Percentiles rank a stretch among this genome's conserved stretches.
Conservation (phyloP, 1,140 invertebrate genomes). For the Anagrus nilaparvatae region DNA sequence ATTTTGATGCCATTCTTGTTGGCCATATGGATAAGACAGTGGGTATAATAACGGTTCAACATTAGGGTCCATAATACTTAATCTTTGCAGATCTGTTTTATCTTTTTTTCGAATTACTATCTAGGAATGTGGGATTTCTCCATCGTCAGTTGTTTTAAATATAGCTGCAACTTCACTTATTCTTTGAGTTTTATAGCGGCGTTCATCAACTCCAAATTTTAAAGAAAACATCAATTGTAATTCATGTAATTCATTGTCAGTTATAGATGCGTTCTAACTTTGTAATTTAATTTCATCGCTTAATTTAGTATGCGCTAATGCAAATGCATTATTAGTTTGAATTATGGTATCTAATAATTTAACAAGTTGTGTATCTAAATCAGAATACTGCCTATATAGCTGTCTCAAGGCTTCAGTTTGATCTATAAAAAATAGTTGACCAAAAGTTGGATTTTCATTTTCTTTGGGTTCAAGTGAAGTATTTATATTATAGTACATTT, state of each 20-base stretch:
- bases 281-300: no score
- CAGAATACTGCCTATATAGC: no score
- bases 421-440: conserved; percentile 15
- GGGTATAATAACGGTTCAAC: conserved; percentile 8
- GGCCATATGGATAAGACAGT: conserved; percentile 14
- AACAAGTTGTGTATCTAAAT: conserved; percentile 11
- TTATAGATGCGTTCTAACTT: no score
- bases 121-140: no score
- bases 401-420: conserved; percentile 11
- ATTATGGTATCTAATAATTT: conserved; percentile 9
- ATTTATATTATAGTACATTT: conserved; percentile 15
- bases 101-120: no score
- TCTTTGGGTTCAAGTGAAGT: conserved; percentile 7
- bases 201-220: no score
- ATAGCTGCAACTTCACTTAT: no score
- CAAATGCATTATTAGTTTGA: conserved; percentile 12
- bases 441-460: conserved; percentile 10
- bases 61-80: conserved; percentile 3
- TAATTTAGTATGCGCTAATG: no score
- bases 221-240: no score
- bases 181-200: no score
- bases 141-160: no score
- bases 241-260: no score
- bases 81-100: not conserved
- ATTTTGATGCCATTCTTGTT: conserved; percentile 11